Evolutionary conservation across 2,888 invertebrate species (phyloP).

Genomic region (Aspidiotus rigidus): DNA sequence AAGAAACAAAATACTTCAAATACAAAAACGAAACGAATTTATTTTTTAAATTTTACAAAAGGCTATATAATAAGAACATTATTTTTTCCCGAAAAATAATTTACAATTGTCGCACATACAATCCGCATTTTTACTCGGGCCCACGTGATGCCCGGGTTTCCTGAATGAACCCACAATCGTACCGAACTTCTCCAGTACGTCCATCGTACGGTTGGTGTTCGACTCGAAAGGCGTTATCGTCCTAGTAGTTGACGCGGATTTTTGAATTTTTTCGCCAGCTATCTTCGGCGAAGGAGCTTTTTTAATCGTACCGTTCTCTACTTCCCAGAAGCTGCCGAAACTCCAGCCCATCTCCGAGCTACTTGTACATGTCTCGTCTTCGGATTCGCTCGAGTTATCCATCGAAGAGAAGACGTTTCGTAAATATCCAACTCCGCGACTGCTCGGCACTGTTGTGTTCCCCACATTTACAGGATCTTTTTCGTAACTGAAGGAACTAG

Average conservation of each 20-base stretch:
- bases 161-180: slow-evolving; percentile 47
- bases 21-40: neutral
- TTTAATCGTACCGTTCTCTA: neutral
- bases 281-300: neutral
- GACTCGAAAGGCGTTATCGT: slow-evolving; percentile 22
- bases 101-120: slow-evolving; percentile 59
- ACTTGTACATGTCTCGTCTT: slow-evolving; percentile 38
- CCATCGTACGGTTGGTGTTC: slow-evolving; percentile 17
- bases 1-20: neutral
- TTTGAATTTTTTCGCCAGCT: neutral
- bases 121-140: slow-evolving; percentile 62
- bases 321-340: slow-evolving; percentile 41
- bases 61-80: slow-evolving; percentile 1
- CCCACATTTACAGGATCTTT: neutral
- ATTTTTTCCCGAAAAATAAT: slow-evolving; percentile 16
- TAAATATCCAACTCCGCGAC: neutral
- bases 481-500: neutral
- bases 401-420: slow-evolving; percentile 15
- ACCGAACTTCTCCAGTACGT: slow-evolving; percentile 27
- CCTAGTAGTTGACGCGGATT: neutral
- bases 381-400: slow-evolving; percentile 19
- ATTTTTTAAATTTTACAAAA: neutral
- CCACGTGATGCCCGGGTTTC: slow-evolving; percentile 63
- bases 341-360: slow-evolving; percentile 49
- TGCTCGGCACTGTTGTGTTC: neutral